Conservation (phyloP, 2,888 invertebrate genomes). For the Apodemia mormo region DNA sequence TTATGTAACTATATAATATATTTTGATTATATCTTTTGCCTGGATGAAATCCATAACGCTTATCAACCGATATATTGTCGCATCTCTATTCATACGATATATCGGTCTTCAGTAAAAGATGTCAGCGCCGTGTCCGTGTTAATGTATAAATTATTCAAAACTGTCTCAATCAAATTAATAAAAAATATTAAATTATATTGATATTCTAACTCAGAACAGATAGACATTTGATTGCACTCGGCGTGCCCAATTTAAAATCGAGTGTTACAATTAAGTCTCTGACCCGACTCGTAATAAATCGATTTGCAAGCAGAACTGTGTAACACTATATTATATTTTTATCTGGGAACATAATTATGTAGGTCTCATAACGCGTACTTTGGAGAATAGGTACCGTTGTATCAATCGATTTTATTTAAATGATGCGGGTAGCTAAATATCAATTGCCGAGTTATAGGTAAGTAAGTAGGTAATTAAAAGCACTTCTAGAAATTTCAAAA, state of each 20-base stretch:
- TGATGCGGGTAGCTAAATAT: conserved; percentile 12
- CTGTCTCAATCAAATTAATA: no score
- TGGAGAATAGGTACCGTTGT: conserved; percentile 2
- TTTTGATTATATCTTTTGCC: no score
- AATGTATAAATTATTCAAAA: no score
- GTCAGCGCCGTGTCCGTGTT: no score
- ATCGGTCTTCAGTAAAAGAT: no score
- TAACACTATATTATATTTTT: conserved; percentile 14
- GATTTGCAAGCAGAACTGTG: conserved; percentile 24
- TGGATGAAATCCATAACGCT: no score
- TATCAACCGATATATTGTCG: no score
- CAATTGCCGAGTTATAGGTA: background rate
- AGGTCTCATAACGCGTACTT: conserved; percentile 17
- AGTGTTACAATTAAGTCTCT: conserved; percentile 18
- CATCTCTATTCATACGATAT: no score
- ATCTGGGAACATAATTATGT: conserved; percentile 22
- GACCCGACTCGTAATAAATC: conserved; percentile 17
- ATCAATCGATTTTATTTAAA: conserved; percentile 3
- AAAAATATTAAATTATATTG: no score
- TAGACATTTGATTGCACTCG: background rate
- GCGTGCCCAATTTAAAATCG: conserved; percentile 1
- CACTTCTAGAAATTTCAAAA: background rate
- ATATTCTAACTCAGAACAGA: background rate
- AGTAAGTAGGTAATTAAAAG: background rate
- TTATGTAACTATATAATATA: no score